Base-by-base conservation (phyloP, 1,140 invertebrate genomes). In the Nilaparvata lugens region DNA sequence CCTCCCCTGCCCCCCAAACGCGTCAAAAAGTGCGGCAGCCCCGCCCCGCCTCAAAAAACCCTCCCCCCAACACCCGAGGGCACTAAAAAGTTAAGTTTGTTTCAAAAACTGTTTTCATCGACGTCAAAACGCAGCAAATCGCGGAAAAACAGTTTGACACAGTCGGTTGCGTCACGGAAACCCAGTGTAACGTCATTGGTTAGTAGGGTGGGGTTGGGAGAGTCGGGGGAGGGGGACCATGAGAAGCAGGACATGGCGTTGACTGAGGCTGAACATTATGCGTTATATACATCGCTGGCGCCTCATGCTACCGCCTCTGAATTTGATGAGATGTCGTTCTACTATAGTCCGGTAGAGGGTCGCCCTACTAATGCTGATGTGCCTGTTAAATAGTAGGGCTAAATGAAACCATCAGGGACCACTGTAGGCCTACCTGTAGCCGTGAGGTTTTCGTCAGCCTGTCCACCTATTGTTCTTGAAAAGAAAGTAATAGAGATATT, bases 251-350 rank as follows among this genome's bases (percentile, higher is more conserved):
- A 69, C 18, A 65, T 79, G 31, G 83, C 89, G 62, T 70, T 91
- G 16, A 91, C 88, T 2, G 89, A 91, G 63, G 89, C 88, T 1
- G 90, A 93, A 69, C 86, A 91, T 71, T 92, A 90, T 72, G 90
- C 89, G 40, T 71, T 93, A 48, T 91, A 91, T 63, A 91, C 88
- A 61, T 83, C 85, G 38, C 81, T 91, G 68, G 88, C 89, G 6
- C 89, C 89, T 11, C 84, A 85, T 70, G 90, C 89, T 3, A 91
- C 88, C 0, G 83, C 80, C 16, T 91, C 88, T 7, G 90, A 93
- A 69, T 92, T 92, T 69, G 89, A 92, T 68, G 90, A 93, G 69
- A 83, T 85, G 69, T 91, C 88, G 23, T 88, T 85, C 71, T 92
- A 90, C 71, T 92, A 92, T 70, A 87, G 87, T 38, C 83, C 88